phyloP scores from a whole-genome alignment of 2,797 vertebrate species.

The Neosilurus mollespiculum region DNA sequence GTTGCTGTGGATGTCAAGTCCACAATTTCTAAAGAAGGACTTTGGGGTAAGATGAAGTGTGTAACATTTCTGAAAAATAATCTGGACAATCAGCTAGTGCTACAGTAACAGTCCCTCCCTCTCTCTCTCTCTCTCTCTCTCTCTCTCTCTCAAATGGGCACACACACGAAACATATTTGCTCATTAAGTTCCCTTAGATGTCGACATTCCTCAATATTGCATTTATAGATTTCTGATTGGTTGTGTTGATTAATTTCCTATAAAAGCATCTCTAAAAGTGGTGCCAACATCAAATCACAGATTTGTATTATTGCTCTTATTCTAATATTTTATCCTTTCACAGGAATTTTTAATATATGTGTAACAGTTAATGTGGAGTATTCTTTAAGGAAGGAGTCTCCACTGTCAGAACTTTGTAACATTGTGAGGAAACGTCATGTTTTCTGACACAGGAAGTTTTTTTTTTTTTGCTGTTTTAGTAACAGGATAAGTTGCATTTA shows the following conservation, averaged over 20 bases:
- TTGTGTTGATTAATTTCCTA: neutral
- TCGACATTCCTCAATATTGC: neutral
- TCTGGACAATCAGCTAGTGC: neutral
- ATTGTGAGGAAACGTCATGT: too few relatives aligned
- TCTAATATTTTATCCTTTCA: too few relatives aligned
- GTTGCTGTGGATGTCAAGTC: slow-evolving; percentile 76
- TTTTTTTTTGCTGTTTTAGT: too few relatives aligned
- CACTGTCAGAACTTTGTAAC: neutral
- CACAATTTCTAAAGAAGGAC: slow-evolving; percentile 65
- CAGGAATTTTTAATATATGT: neutral
- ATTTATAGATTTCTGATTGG: neutral
- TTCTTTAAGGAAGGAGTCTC: neutral
- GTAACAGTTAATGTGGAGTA: neutral
- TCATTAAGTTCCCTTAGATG: neutral
- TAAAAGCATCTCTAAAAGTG: neutral
- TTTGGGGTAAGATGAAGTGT: slow-evolving; percentile 77
- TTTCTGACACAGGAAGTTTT: too few relatives aligned
- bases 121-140: too few relatives aligned
- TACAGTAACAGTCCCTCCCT: neutral
- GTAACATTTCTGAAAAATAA: neutral
- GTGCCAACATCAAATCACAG: neutral
- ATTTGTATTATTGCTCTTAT: neutral
- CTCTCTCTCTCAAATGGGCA: too few relatives aligned
- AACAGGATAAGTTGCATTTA: neutral
- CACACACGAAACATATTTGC: neutral